Evolutionary conservation across 2,797 vertebrate species (phyloP), one percentile per base, ranked within the genome.

Genomic region (Manis pentadactyla): DNA sequence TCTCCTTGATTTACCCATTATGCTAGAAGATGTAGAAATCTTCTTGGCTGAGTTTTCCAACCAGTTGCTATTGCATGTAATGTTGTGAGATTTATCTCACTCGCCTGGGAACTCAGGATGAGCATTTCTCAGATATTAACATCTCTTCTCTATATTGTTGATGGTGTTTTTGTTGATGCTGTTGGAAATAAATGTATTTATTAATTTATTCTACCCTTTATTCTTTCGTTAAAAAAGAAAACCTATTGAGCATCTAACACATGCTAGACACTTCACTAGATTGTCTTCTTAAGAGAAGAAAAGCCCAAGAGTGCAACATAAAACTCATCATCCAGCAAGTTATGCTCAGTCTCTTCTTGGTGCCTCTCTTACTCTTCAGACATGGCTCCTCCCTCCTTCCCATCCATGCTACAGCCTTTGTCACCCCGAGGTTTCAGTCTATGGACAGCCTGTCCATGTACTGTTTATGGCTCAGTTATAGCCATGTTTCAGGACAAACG

Each of bases 211-310:
- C 29, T 92, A 51, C 31, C 12, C 21, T 61, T 92, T 49, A 71
- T 63, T 93, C 12, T 78, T 86, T 85, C 7, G 37, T 61, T 87
- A 31, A 64, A 75, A 68, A 90, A 78, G 49, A 57, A 92, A 92
- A 49, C 2, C 1, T 59, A 73, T 18, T 79, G n/a, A 71, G 27
- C 31, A 77, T 69, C 37, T 75, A 82, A 61, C 31, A 78, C 17
- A 42, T 59, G 34, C 6, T 34, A 75, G 31, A 61, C 42, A 78
- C 27, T 71, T 73, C 18, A 9, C 4, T 66, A 59, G 19, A 84
- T 87, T 74, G 71, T 71, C 61, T 84, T 90, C 74, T 66, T 5
- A 49, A 49, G 39, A 92, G 11, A 92, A 87, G 21, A 55, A 66
- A 59, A 51, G 1, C 4, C 14, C 78, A n/a, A 53, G 29, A 55